These are phyloP conservation scores for Notocelia uddmanniana DNA, from an alignment of 2,888 invertebrate species.

Conservation along the genomic window DNA sequence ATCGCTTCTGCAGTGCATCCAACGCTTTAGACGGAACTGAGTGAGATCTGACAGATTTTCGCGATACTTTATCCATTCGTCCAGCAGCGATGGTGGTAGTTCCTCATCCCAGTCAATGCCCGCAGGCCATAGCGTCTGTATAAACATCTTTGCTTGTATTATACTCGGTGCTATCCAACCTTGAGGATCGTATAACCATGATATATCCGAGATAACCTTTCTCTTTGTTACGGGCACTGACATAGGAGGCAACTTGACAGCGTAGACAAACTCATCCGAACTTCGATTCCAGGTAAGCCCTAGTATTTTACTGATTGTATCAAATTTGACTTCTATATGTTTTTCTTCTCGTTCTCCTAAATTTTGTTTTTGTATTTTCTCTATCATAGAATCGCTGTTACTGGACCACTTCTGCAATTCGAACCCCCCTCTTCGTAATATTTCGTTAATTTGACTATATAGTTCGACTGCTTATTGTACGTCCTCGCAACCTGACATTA, in stretches of 20 bases:
- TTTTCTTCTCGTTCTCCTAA: too few relatives aligned
- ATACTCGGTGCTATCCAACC: conserved; percentile 46
- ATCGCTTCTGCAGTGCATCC: neutral
- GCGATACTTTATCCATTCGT: conserved; percentile 5
- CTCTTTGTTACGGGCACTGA: conserved; percentile 10
- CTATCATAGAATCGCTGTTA: too few relatives aligned
- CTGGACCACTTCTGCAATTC: too few relatives aligned
- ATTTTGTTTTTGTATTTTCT: too few relatives aligned
- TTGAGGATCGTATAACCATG: conserved; percentile 43
- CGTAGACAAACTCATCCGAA: too few relatives aligned
- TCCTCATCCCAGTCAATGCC: conserved; percentile 25
- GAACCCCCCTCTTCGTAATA: too few relatives aligned
- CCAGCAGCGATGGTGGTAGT: neutral
- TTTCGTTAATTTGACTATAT: too few relatives aligned
- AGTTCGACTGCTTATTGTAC: too few relatives aligned
- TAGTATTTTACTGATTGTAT: conserved; percentile 20
- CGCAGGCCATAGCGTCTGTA: conserved; percentile 30
- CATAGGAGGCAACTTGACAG: too few relatives aligned
- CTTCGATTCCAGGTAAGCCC: conserved; percentile 37
- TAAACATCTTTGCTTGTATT: conserved; percentile 42
- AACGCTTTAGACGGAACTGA: neutral
- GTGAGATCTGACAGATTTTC: neutral
- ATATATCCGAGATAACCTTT: conserved; percentile 36
- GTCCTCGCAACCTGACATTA: too few relatives aligned
- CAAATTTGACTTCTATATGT: too few relatives aligned